phyloP scores from a whole-genome alignment of 1,140 invertebrate genomes.

The Brachionus calyciflorus region DNA sequence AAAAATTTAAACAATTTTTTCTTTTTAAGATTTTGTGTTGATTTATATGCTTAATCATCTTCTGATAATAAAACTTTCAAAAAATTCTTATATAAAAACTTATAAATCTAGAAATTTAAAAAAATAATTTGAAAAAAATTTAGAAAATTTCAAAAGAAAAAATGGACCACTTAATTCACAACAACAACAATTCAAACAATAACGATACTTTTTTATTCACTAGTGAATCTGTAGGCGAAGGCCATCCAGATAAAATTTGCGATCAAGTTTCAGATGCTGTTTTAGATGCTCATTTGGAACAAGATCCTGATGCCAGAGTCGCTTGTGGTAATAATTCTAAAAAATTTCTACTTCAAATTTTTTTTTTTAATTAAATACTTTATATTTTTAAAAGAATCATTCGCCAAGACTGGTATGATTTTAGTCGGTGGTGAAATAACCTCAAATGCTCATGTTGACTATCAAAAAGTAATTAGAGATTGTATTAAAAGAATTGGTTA shows the following conservation, averaged over 20 bases:
- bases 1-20: conserved; percentile 6
- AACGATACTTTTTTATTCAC: conserved; percentile 81
- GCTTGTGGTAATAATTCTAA: conserved; percentile 70
- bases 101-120: background rate
- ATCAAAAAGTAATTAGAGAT: conserved; percentile 89
- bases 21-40: conserved; percentile 23
- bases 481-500: conserved; percentile 98
- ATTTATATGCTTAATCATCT: conserved; percentile 9
- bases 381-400: conserved; percentile 57
- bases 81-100: conserved; percentile 1
- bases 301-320: conserved; percentile 96
- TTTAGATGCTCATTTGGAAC: conserved; percentile 88
- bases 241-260: conserved; percentile 98
- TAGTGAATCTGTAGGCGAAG: conserved; percentile 97
- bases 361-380: too few species aligned
- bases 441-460: conserved; percentile 81
- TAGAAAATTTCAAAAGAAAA: background rate
- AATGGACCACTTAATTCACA: conserved; percentile 39
- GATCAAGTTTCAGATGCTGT: conserved; percentile 99
- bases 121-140: conserved; percentile 4
- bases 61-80: conserved; percentile 11
- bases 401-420: conserved; percentile 67
- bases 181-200: conserved; percentile 21
- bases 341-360: background rate
- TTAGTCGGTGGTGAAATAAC: conserved; percentile 68